A percentile compares a stretch with the other conserved stretches of the same genome.
Evolutionary conservation across 2,888 invertebrate genomes (phyloP).

Genomic region (Geotrupes spiniger): DNA sequence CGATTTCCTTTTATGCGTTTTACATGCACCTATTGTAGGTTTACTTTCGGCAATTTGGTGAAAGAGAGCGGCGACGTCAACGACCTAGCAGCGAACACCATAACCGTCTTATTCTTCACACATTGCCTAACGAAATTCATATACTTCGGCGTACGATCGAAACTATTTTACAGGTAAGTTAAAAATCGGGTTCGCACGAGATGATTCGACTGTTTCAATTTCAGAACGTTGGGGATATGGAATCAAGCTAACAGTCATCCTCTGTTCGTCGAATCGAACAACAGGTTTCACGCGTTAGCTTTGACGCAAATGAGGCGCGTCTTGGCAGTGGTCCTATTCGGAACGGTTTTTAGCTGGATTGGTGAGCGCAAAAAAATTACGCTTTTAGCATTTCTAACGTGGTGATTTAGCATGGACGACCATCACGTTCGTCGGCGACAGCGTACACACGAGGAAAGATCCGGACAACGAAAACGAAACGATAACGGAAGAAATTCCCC

Average conservation of each 20-base stretch:
- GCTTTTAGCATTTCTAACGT: background rate
- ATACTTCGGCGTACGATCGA: conserved; percentile 71
- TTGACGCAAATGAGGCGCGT: conserved; percentile 73
- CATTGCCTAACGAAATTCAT: conserved; percentile 72
- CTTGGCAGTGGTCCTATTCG: conserved; percentile 63
- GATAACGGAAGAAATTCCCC: conserved; percentile 65
- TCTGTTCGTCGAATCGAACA: conserved; percentile 77
- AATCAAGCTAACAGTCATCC: conserved; percentile 83
- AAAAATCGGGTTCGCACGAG: background rate
- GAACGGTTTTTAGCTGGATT: conserved; percentile 59
- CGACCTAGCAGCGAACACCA: conserved; percentile 70
- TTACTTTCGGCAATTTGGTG: conserved; percentile 67
- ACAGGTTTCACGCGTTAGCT: conserved; percentile 67
- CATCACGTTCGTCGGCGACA: conserved; percentile 78
- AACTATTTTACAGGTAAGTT: conserved; percentile 68
- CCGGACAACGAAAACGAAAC: conserved; percentile 70
- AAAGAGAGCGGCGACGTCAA: conserved; percentile 74
- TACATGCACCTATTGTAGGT: conserved; percentile 37
- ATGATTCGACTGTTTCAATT: conserved; percentile 20
- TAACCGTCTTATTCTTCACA: conserved; percentile 77
- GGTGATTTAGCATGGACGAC: conserved; percentile 65
- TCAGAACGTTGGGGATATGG: conserved; percentile 75
- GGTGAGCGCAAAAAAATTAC: background rate
- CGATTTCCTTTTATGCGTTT: too few species aligned
- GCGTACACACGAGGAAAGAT: conserved; percentile 63